Percentiles rank a stretch among this genome's conserved stretches.
phyloP scores from a whole-genome alignment of 2,888 invertebrate genomes.

The Onchidella celtica region DNA sequence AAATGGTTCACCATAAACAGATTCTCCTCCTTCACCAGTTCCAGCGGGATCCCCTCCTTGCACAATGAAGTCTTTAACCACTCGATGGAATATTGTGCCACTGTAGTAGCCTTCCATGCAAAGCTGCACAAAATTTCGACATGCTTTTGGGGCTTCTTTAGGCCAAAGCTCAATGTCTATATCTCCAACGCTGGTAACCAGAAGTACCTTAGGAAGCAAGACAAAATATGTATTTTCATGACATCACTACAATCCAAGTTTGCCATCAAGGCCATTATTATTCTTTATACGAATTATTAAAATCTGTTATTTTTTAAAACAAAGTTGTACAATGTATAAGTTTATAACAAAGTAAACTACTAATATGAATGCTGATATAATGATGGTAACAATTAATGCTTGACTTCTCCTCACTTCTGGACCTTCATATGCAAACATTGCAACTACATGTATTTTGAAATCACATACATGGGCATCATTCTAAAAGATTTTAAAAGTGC shows the following conservation, averaged over 20 bases:
- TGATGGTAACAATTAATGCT: too few relatives aligned
- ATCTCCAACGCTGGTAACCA: conserved; percentile 96
- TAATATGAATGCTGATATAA: too few relatives aligned
- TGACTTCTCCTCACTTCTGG: too few relatives aligned
- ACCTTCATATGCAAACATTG: too few relatives aligned
- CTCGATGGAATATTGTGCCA: conserved; percentile 92
- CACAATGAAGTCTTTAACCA: conserved; percentile 96
- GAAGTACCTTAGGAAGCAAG: conserved; percentile 89
- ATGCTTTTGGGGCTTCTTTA: conserved; percentile 96
- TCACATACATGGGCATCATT: too few relatives aligned
- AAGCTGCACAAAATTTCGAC: conserved; percentile 95
- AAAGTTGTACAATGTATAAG: not conserved
- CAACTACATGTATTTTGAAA: too few relatives aligned
- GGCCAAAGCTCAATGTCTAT: conserved; percentile 99
- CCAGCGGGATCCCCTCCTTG: conserved; percentile 99
- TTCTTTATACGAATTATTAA: too few relatives aligned
- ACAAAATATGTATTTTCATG: too few relatives aligned
- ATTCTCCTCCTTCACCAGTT: conserved; percentile 96
- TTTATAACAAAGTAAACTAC: not conserved
- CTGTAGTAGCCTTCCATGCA: conserved; percentile 98
- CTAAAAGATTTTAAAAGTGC: too few relatives aligned
- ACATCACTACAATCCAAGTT: too few relatives aligned
- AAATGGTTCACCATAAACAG: conserved; percentile 95
- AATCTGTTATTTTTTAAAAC: too few relatives aligned
- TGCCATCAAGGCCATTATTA: too few relatives aligned